These are phyloP conservation scores for Isoperla grammatica DNA, from an alignment of 2,888 invertebrate species.

Conservation along the genomic window DNA sequence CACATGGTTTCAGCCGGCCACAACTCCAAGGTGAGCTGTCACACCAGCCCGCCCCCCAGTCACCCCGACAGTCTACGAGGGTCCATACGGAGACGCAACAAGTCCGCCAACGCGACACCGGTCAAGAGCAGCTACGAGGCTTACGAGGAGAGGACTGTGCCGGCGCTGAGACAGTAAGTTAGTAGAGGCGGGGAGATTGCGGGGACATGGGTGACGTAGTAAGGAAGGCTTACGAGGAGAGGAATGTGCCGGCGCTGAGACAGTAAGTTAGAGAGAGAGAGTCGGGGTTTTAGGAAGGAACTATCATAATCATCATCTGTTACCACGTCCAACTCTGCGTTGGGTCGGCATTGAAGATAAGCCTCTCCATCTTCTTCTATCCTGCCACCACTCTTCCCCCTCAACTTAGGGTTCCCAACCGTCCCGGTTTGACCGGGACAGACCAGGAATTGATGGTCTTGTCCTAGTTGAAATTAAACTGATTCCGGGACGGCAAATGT, in stretches of 20 bases:
- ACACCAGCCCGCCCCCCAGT: conserved; percentile 1
- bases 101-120: conserved; percentile 46
- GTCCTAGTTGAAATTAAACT: too few relatives aligned
- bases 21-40: not conserved
- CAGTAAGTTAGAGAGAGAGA: conserved; percentile 56
- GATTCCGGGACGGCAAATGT: too few relatives aligned
- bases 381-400: too few relatives aligned
- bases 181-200: not conserved
- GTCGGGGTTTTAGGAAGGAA: too few relatives aligned
- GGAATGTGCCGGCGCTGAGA: conserved; percentile 74
- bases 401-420: too few relatives aligned
- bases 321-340: too few relatives aligned
- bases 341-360: too few relatives aligned
- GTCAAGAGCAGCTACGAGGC: conserved; percentile 69
- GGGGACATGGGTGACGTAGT: not conserved
- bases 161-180: conserved; percentile 77
- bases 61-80: not conserved
- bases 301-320: too few relatives aligned
- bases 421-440: too few relatives aligned
- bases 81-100: conserved; percentile 32
- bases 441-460: too few relatives aligned
- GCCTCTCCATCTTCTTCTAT: too few relatives aligned
- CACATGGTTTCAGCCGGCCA: too few relatives aligned
- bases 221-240: conserved; percentile 72
- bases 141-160: conserved; percentile 80